These are phyloP conservation scores for Sphaerophoria rueppellii DNA, from an alignment of 2,888 invertebrate genomes.

Conservation along the genomic window DNA sequence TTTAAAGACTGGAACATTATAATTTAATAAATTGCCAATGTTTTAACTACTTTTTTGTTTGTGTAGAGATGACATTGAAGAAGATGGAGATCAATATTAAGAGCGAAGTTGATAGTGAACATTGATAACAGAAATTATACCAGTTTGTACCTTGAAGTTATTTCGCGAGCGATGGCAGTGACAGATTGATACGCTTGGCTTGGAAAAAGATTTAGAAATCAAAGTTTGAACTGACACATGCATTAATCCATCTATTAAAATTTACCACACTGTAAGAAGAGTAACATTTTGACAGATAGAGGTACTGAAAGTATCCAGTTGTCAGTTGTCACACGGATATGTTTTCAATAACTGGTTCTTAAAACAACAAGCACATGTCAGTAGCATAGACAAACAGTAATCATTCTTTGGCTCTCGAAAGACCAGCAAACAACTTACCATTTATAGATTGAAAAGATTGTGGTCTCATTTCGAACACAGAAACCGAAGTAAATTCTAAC, in stretches of 20 bases:
- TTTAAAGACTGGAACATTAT: constrained; percentile 31
- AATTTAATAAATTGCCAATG: constrained; percentile 15
- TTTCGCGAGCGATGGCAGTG: neutral
- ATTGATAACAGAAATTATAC: neutral
- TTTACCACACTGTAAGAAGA: too few species aligned
- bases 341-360: neutral
- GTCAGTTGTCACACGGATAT: neutral
- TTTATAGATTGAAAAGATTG: constrained; percentile 2
- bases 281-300: neutral
- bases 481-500: constrained; percentile 10
- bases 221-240: too few species aligned
- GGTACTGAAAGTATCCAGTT: neutral
- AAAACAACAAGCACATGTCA: neutral
- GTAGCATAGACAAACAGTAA: neutral
- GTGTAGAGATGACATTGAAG: constrained; percentile 25
- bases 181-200: neutral
- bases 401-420: neutral
- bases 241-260: too few species aligned
- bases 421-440: neutral
- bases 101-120: neutral
- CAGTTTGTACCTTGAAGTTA: neutral
- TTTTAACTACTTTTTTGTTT: neutral
- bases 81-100: neutral
- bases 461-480: neutral
- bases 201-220: too few species aligned